phyloP scores from a whole-genome alignment of 2,888 invertebrate genomes.

The Pecten maximus region DNA sequence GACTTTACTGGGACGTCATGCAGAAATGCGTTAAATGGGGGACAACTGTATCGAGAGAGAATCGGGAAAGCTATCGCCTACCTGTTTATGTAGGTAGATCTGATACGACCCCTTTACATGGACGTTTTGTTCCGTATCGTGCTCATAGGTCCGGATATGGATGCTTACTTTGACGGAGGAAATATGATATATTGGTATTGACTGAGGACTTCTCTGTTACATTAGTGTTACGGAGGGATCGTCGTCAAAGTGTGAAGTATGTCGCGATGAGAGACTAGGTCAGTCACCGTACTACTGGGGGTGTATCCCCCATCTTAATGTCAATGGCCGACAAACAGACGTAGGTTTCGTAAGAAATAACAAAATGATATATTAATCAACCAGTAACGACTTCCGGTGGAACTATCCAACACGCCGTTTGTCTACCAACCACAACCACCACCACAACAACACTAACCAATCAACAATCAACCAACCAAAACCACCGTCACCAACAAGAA shows the following conservation, averaged over 20 bases:
- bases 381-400: neutral
- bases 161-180: neutral
- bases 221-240: neutral
- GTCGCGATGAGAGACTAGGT: neutral
- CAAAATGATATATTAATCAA: neutral
- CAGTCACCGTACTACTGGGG: neutral
- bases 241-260: neutral
- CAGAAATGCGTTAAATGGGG: neutral
- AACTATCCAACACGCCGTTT: neutral
- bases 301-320: neutral
- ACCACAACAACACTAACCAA: too few relatives aligned
- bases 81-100: neutral
- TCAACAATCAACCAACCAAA: too few relatives aligned
- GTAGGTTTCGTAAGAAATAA: neutral
- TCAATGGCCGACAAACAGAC: neutral
- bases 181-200: neutral
- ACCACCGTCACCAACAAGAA: too few relatives aligned
- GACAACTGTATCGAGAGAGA: neutral
- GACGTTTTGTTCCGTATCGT: neutral
- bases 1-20: neutral
- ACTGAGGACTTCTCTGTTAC: neutral
- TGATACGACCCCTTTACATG: neutral
- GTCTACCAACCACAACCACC: too few relatives aligned
- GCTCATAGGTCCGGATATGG: neutral
- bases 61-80: neutral